Conservation (phyloP, 2,113 vertebrate genomes). For the pig (Sus scrofa) region DNA sequence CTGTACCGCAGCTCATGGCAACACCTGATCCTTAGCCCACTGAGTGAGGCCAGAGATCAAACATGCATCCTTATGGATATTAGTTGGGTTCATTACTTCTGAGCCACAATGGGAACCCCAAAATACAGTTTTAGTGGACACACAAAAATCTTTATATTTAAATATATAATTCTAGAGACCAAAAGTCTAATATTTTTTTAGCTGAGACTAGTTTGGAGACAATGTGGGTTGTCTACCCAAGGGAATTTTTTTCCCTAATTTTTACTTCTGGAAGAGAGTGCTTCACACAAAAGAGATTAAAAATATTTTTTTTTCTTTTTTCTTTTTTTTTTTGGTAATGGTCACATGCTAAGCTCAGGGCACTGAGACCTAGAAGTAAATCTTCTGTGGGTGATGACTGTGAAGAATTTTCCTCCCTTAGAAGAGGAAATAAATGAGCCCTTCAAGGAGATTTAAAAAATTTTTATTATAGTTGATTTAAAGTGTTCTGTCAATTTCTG, state of each 20-base stretch:
- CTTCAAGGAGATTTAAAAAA: background rate
- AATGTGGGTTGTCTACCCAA: background rate
- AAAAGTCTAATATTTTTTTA: background rate
- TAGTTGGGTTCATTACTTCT: too few species aligned
- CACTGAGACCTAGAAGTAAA: background rate
- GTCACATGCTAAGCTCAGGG: background rate
- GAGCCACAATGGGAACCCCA: too few species aligned
- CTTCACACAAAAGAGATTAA: background rate
- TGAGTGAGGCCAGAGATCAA: too few species aligned
- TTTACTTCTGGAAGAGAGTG: background rate
- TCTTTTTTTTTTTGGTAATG: background rate
- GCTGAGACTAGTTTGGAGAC: background rate
- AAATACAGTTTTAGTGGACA: background rate
- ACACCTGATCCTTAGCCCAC: too few species aligned
- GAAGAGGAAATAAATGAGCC: background rate
- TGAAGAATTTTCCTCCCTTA: background rate
- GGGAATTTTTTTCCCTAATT: background rate
- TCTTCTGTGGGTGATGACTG: background rate
- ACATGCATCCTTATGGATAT: too few species aligned
- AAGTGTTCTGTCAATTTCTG: too few species aligned
- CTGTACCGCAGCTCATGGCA: too few species aligned
- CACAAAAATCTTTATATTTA: slow-evolving; percentile 18
- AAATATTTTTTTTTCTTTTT: background rate
- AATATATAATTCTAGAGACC: background rate
- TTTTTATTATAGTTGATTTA: too few species aligned